phyloP scores from a whole-genome alignment of 2,888 invertebrate genomes.

The Papilio elwesi region DNA sequence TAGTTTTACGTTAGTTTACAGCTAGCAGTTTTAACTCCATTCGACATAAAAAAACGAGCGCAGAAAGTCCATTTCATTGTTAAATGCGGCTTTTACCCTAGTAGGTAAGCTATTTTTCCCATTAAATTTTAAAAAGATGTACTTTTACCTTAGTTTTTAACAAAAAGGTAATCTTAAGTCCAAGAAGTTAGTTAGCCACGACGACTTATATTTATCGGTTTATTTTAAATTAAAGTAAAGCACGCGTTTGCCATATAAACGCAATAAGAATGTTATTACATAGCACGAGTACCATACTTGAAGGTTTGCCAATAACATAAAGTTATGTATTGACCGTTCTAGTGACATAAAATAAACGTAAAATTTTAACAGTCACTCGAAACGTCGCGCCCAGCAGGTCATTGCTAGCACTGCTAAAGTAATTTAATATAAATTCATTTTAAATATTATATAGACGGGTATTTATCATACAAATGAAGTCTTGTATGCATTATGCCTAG shows the following conservation, averaged over 20 bases:
- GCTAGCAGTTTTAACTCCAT: too few species aligned
- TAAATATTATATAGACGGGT: not conserved
- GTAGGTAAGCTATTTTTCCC: too few species aligned
- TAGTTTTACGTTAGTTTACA: too few species aligned
- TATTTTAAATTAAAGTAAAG: not conserved
- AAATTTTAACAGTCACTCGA: constrained; percentile 28
- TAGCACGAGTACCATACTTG: constrained; percentile 7
- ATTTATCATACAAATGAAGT: too few species aligned
- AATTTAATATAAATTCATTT: not conserved
- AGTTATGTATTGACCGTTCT: constrained; percentile 16
- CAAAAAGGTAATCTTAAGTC: not conserved
- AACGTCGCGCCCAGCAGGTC: constrained; percentile 21
- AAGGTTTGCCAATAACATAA: constrained; percentile 25
- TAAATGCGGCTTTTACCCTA: too few species aligned
- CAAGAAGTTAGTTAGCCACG: not conserved
- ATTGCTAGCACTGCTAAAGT: constrained; percentile 16
- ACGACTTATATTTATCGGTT: not conserved
- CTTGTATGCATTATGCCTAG: too few species aligned
- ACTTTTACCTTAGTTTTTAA: too few species aligned
- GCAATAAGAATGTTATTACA: not conserved
- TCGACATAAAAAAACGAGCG: too few species aligned
- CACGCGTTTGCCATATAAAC: not conserved
- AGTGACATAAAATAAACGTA: constrained; percentile 32
- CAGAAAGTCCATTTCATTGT: too few species aligned
- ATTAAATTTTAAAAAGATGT: too few species aligned